phyloP scores from a whole-genome alignment of 2,888 invertebrate genomes.

The Amaurobius ferox region DNA sequence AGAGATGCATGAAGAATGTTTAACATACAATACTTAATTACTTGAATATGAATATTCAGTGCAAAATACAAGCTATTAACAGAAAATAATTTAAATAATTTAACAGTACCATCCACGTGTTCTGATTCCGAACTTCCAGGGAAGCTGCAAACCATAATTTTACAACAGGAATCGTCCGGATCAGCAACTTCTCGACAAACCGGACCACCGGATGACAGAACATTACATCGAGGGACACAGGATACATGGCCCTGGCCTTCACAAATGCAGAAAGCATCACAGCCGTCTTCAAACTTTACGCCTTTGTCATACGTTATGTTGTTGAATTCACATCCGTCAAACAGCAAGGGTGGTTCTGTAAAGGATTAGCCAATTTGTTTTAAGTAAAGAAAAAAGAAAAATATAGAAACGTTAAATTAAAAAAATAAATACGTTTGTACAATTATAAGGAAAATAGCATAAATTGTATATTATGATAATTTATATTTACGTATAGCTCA shows the following conservation, averaged over 20 bases:
- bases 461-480: too few species aligned
- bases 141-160: slow-evolving; percentile 73
- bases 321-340: slow-evolving; percentile 82
- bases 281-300: slow-evolving; percentile 86
- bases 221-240: slow-evolving; percentile 81
- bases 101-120: slow-evolving; percentile 45
- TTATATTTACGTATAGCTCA: too few species aligned
- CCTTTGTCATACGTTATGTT: slow-evolving; percentile 83
- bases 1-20: too few species aligned
- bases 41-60: too few species aligned
- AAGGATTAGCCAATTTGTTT: too few species aligned
- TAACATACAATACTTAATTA: too few species aligned
- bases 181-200: slow-evolving; percentile 72
- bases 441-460: too few species aligned
- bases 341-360: slow-evolving; percentile 73
- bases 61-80: too few species aligned
- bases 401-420: too few species aligned
- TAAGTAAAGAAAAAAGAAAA: too few species aligned
- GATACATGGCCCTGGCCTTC: slow-evolving; percentile 84
- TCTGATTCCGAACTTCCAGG: slow-evolving; percentile 55
- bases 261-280: slow-evolving; percentile 87
- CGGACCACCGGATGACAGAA: slow-evolving; percentile 41
- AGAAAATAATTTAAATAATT: too few species aligned
- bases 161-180: slow-evolving; percentile 74
- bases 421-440: too few species aligned